A percentile compares a stretch with the other conserved stretches of the same genome.
Evolutionary conservation across 1,140 invertebrate species (phyloP).

Genomic region (Eubasilissa regina): DNA sequence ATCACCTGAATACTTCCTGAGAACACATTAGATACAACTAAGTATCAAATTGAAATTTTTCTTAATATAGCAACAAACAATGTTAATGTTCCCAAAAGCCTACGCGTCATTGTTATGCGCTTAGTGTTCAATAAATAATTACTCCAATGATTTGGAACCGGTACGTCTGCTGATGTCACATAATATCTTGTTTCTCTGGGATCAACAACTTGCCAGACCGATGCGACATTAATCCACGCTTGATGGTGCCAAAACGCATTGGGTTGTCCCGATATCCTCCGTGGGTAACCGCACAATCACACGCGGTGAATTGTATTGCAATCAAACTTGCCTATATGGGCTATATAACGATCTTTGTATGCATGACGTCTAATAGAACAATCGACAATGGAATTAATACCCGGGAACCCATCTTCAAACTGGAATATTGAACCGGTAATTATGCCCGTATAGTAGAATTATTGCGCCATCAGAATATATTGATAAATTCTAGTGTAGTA

Average conservation of each 20-base stretch:
- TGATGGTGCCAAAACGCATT: constrained; percentile 49
- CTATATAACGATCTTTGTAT: no score
- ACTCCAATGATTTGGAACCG: constrained; percentile 15
- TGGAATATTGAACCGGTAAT: no score
- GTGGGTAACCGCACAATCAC: constrained; percentile 8
- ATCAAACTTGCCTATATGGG: background rate
- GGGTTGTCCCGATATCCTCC: background rate
- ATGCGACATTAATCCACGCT: constrained; percentile 56
- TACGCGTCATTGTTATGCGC: background rate
- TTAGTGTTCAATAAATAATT: constrained; percentile 8
- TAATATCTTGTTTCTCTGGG: no score
- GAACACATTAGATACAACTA: no score
- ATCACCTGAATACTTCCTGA: no score
- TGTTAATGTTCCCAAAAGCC: background rate
- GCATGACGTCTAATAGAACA: background rate
- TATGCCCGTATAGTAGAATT: no score
- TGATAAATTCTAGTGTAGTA: no score
- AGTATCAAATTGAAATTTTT: no score
- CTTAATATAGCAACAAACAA: no score
- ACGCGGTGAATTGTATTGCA: constrained; percentile 5
- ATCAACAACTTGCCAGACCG: constrained; percentile 23
- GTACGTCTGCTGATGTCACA: background rate
- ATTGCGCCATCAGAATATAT: no score
- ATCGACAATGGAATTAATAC: no score
- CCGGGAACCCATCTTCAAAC: no score